Base-by-base conservation (phyloP, 23 tunicate species). In the Diplosoma virens region DNA sequence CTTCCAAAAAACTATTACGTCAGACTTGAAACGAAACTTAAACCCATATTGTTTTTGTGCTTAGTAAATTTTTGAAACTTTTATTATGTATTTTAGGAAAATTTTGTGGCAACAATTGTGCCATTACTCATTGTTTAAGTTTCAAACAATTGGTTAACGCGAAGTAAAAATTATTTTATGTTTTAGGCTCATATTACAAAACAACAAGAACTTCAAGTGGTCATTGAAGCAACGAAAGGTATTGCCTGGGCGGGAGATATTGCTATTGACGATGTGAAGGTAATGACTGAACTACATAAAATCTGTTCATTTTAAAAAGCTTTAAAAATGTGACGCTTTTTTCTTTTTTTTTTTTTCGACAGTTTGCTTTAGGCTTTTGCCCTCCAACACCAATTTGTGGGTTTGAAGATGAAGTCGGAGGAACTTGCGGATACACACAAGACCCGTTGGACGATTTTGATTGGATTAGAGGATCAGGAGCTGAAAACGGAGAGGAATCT, bases 201-300 rank as follows among this genome's bases (percentile, higher is more conserved):
- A 46, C 89, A 83, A 67, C 87, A 80, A 22, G 82, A 72, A 3
- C 35, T 92, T 45, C 97, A 92, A 61, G 81, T 95, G 4, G 82
- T 84, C 46, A 89, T 95, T 56, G 90, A 84, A 71, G 99, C 99
- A 0, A 88, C 81, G 1, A 67, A 78, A 34, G 99, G 99, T 17
- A 7, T 48, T 11, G 58, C 87, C 3, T 95, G 96, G 96, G 91
- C 96, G 37, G 95, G 97, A 22, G 99, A 95, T 56, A 95, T 95
- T 63, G 99, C 96, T 17, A 84, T 95, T 71, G 99, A 95, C 63
- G 95, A 95, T 72, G 77, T 95, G 0, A 77, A 79, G 71, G 96
- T 89, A 34, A 37, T 63, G 4, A 7, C 29, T 56, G 24, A 11
- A 14, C 14, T 41, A 14, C 9, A 7, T 14, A 14, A 41, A 41